Base-by-base conservation (phyloP, 2,113 vertebrate species). In the Riparia riparia region DNA sequence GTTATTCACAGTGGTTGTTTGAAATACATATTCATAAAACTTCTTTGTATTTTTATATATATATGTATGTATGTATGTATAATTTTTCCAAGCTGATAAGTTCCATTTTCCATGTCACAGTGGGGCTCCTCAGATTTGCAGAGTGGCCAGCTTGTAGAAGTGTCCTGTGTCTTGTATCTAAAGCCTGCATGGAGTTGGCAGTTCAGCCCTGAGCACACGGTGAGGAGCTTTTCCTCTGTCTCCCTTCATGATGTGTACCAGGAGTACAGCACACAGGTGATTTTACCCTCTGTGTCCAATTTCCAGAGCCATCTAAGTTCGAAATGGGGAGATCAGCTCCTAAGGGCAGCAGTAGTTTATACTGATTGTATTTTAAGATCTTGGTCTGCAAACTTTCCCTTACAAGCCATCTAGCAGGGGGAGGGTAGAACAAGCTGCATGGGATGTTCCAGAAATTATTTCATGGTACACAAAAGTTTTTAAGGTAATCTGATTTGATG, bases 151-250 rank as follows among this genome's bases (percentile, higher is more conserved):
- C 4, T 54, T 50, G 8, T 12, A 25, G 41, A 39, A 93, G 26
- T 5, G 22, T 41, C 22, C 17, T 45, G 3, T 53, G 42, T 66
- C 58, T 57, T 61, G 8, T n/a, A 7, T 22, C 28, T 60, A 31
- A 6, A 18, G 3, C 17, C 6, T 26, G 7, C 18, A 16, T 18
- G 14, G 26, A 10, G 3, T 0, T 29, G 31, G 3, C 5, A 22
- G 5, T 58, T 72, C 44, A 45, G 57, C 8, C 9, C 31, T 5
- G 4, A 19, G 8, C 21, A 58, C 21, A 9, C 6, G 12, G 3
- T 5, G 8, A 54, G 49, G 8, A 58, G 28, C 7, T 80, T 63
- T 71, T 34, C 51, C 18, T 44, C 7, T 14, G 2, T 76, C 6
- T 72, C 12, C 19, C 19, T 41, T 64, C 32, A 17, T 32, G 24